These are phyloP conservation scores for Battus philenor DNA, from an alignment of 1,140 invertebrate species.

Conservation along the genomic window DNA sequence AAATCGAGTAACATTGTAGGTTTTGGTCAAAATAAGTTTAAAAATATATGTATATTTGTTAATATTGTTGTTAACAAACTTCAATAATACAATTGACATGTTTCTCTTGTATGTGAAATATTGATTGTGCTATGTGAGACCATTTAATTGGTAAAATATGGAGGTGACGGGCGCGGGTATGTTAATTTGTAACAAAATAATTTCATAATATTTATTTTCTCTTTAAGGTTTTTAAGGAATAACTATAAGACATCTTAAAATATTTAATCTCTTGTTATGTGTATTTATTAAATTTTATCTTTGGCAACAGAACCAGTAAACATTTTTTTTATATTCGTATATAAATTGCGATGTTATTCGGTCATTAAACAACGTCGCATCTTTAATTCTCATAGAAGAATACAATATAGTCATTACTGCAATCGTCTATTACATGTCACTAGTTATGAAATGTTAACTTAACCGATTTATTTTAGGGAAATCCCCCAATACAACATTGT, in stretches of 20 bases:
- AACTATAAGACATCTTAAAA: too few species aligned
- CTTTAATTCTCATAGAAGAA: too few species aligned
- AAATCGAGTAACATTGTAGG: neutral
- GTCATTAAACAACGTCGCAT: too few species aligned
- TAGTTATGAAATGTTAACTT: too few species aligned
- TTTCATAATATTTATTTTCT: constrained; percentile 12
- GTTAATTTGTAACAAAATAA: constrained; percentile 17
- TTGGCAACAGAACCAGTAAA: constrained; percentile 54
- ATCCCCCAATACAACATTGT: constrained; percentile 79
- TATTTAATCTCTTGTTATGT: too few species aligned
- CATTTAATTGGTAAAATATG: constrained; percentile 29
- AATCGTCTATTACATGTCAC: too few species aligned
- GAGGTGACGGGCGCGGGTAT: constrained; percentile 49
- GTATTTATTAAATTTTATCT: too few species aligned
- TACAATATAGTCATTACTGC: too few species aligned
- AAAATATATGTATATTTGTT: too few species aligned
- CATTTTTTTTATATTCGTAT: too few species aligned
- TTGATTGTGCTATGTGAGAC: constrained; percentile 17
- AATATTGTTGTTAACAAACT: neutral
- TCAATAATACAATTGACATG: neutral
- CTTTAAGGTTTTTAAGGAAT: too few species aligned
- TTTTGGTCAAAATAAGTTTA: neutral
- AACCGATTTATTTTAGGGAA: constrained; percentile 75
- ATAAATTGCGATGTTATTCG: too few species aligned
- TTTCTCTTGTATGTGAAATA: constrained; percentile 1